These are phyloP conservation scores for Cliona cf. orientalis DNA, from an alignment of 37 sponge, comb jelly and placozoan genomes.

Conservation along the genomic window DNA sequence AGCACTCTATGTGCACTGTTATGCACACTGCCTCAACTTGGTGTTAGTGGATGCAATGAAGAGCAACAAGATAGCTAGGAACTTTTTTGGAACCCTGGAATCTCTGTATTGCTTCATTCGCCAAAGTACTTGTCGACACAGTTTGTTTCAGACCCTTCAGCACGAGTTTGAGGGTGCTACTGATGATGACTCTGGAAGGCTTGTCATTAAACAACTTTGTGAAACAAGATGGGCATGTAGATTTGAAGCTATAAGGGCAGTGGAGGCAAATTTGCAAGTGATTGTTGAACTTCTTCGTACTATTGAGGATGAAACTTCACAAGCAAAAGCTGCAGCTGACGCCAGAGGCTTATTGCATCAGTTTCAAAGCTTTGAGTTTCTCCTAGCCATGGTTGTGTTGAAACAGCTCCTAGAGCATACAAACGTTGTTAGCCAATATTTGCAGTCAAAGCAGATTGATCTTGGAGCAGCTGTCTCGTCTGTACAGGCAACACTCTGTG, in stretches of 20 bases:
- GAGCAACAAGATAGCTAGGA: constrained; percentile 1
- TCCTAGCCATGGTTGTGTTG: constrained; percentile 13
- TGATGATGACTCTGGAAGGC: neutral
- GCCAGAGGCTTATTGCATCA: constrained; percentile 7
- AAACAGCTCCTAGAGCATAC: constrained; percentile 6
- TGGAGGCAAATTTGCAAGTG: constrained; percentile 5
- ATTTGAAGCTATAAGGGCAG: constrained; percentile 11
- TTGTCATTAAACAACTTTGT: neutral
- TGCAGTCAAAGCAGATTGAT: constrained; percentile 16
- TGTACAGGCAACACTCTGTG: constrained; percentile 6
- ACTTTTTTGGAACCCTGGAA: constrained; percentile 5
- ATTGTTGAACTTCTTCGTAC: constrained; percentile 5
- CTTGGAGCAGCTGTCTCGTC: constrained; percentile 8
- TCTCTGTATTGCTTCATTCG: constrained; percentile 9
- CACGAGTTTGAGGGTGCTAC: neutral
- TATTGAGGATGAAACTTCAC: neutral
- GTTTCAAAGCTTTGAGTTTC: constrained; percentile 10
- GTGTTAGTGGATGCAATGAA: constrained; percentile 7
- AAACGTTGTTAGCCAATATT: neutral
- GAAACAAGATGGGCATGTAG: constrained; percentile 16
- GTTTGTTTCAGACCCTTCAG: neutral
- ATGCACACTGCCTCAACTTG: neutral
- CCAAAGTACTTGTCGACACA: constrained; percentile 2
- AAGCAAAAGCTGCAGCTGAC: constrained; percentile 11
- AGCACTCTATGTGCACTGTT: neutral